Base-by-base conservation (phyloP, 2,888 invertebrate genomes). In the Brachypterus glaber region DNA sequence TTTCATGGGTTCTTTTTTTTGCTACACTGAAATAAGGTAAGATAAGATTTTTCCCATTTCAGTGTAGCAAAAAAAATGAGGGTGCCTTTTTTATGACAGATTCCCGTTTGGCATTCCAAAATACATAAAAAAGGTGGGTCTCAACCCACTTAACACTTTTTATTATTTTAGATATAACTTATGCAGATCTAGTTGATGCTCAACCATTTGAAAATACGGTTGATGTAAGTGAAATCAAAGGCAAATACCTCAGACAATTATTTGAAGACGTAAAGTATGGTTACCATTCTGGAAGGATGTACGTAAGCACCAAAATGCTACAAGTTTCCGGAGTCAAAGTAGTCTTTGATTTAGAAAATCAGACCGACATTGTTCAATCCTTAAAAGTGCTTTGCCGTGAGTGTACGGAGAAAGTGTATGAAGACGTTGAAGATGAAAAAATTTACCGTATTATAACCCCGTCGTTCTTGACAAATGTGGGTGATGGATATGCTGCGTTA, bases 161-260 rank as follows among this genome's bases (percentile, higher is more conserved):
- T 26, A 26, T 16, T 35, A 24, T 34, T n/a, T n/a, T n/a, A 84
- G 85, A 78, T 7, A 73, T 83, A 8, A 83, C 82, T 1, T 79
- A 77, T 26, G 78, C 76, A 34, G 79, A 79, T 39, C 54, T 88
- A 5, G 63, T 82, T 3, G 74, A 76, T 49, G 73, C 79, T 14
- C 70, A 79, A 41, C 90, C 90, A 1, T 90, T 89, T 56, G 77
- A 77, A 55, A 88, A 88, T 62, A 74, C 72, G 30, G 67, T 87
- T 41, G 79, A 84, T 52, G 68, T 79, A 9, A 75, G 81, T 38
- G 79, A 81, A 50, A 58, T 90, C 37, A 67, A 70, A 34, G 90
- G 90, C 0, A 62, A 69, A 42, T 66, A 77, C 48, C 57, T 90
- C 4, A 54, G 72, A 39, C 72, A 75, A 41, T 76, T 79, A 9